Evolutionary conservation across 2,113 vertebrate genomes (phyloP).

Genomic region (Seriola dumerili): DNA sequence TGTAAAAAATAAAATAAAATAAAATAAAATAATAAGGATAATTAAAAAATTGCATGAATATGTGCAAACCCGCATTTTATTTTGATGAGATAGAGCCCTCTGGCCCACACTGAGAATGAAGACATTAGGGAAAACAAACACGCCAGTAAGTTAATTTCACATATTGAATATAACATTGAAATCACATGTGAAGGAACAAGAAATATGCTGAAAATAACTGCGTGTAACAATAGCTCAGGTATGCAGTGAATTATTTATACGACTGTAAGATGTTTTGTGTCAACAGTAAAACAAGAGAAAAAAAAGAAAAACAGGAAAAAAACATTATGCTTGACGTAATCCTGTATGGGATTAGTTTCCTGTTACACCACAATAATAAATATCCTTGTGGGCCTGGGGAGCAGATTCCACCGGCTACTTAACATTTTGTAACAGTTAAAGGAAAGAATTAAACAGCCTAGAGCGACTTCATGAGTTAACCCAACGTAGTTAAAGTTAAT

Average conservation of each 20-base stretch:
- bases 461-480: not conserved
- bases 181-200: not conserved
- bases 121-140: not conserved
- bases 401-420: conserved; percentile 21
- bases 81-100: not conserved
- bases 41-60: not conserved
- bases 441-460: not conserved
- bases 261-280: conserved; percentile 6
- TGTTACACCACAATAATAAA: conserved; percentile 28
- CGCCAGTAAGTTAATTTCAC: not conserved
- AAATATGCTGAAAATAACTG: conserved; percentile 1
- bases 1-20: not conserved
- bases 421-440: conserved; percentile 27
- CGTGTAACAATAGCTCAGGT: conserved; percentile 17
- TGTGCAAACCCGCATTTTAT: not conserved
- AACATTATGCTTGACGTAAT: not conserved
- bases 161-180: not conserved
- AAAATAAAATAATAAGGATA: not conserved
- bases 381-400: not conserved
- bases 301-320: not conserved
- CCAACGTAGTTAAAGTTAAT: not conserved
- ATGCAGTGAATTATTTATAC: conserved; percentile 27
- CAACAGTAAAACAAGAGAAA: not conserved
- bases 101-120: not conserved
- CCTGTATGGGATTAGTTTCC: not conserved